Conservation (phyloP, 1,140 invertebrate genomes). For the Drosophila busckii region DNA sequence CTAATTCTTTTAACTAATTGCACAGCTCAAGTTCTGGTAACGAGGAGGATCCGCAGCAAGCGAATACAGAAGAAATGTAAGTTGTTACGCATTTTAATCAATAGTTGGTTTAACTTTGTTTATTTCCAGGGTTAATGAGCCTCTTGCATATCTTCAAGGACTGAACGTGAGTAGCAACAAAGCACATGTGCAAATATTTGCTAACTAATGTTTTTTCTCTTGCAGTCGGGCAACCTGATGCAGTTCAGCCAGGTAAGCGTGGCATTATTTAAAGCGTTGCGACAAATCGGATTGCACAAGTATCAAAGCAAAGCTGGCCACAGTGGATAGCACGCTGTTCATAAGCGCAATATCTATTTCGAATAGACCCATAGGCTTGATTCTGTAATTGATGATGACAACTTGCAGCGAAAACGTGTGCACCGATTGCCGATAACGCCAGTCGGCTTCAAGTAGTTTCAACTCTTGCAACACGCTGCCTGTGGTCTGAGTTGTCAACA, state of each 20-base stretch:
- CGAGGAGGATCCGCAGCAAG: conserved; percentile 18
- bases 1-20: no score
- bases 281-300: conserved; percentile 52
- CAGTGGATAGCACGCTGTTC: conserved; percentile 36
- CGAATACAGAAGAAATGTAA: conserved; percentile 18
- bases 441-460: conserved; percentile 34
- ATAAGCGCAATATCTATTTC: conserved; percentile 55
- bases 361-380: conserved; percentile 55
- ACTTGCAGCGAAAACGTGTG: conserved; percentile 51
- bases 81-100: background rate
- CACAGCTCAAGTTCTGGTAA: conserved; percentile 7
- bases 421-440: conserved; percentile 48
- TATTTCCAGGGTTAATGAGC: conserved; percentile 47
- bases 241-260: conserved; percentile 70
- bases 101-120: no score
- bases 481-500: conserved; percentile 31
- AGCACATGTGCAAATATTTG: background rate
- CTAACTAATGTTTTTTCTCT: conserved; percentile 3
- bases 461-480: conserved; percentile 51
- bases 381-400: conserved; percentile 42
- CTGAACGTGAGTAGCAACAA: conserved; percentile 51
- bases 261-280: conserved; percentile 32
- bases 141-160: conserved; percentile 61
- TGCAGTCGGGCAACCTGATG: conserved; percentile 70
- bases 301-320: conserved; percentile 49